A percentile compares a stretch with the other conserved stretches of the same genome.
Evolutionary conservation across 92 coral and sea anemone genomes (phyloP).

Genomic region (Zoanthus gigantus): DNA sequence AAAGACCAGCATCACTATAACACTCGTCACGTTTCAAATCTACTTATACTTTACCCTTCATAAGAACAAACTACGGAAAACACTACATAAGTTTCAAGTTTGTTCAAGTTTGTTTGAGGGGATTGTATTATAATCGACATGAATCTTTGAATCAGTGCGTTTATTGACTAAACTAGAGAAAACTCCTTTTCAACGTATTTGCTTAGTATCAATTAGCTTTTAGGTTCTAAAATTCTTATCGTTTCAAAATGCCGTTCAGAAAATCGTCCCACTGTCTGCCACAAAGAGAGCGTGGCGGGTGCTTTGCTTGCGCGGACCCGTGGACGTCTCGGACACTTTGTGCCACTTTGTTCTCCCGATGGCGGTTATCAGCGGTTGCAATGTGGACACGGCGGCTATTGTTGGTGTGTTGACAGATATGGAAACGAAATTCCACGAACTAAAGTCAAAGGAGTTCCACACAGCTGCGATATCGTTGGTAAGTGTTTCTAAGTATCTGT

Average conservation of each 20-base stretch:
- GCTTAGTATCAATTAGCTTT: background rate
- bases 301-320: conserved; percentile 57
- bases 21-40: too few relatives aligned
- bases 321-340: conserved; percentile 72
- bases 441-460: conserved; percentile 71
- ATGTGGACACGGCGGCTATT: conserved; percentile 83
- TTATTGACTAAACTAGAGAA: background rate
- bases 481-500: background rate
- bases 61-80: too few relatives aligned
- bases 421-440: conserved; percentile 91
- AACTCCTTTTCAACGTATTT: background rate
- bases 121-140: too few relatives aligned
- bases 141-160: too few relatives aligned
- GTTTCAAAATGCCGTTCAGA: background rate
- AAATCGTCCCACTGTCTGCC: conserved; percentile 67
- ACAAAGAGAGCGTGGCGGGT: conserved; percentile 82
- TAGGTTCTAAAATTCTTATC: background rate
- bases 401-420: conserved; percentile 94
- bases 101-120: background rate
- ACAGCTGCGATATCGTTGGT: conserved; percentile 34
- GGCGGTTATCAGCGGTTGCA: conserved; percentile 79
- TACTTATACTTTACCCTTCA: too few relatives aligned
- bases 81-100: too few relatives aligned
- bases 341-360: conserved; percentile 73
- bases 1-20: too few relatives aligned